phyloP scores from a whole-genome alignment of 2,888 invertebrate species.

The Campaea margaritaria region DNA sequence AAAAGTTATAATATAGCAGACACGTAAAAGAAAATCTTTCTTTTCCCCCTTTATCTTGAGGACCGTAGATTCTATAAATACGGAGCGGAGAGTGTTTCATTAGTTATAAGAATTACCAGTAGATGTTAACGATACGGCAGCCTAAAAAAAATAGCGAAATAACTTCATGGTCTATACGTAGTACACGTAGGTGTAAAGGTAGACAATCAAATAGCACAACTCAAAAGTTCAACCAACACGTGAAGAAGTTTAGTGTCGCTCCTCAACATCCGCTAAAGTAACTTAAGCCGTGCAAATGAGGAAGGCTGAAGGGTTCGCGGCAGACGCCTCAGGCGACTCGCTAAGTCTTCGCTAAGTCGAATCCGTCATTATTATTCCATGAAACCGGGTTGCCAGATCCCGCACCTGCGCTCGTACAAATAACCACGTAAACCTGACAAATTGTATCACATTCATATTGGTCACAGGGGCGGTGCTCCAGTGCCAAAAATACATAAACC shows the following conservation, averaged over 20 bases:
- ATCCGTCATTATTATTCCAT: constrained; percentile 80
- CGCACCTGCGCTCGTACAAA: constrained; percentile 78
- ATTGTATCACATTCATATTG: constrained; percentile 80
- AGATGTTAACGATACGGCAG: too few species aligned
- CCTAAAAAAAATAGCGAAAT: too few species aligned
- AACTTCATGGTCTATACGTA: background rate
- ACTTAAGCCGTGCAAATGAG: constrained; percentile 61
- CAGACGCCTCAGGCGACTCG: constrained; percentile 49
- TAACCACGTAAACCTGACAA: constrained; percentile 81
- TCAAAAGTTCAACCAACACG: constrained; percentile 7
- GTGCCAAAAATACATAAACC: constrained; percentile 61
- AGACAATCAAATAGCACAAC: constrained; percentile 1
- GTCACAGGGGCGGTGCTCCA: constrained; percentile 61
- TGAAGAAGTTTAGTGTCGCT: constrained; percentile 18
- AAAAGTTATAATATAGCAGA: too few species aligned
- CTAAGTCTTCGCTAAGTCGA: constrained; percentile 75
- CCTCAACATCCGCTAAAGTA: constrained; percentile 49
- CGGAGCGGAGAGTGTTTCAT: too few species aligned
- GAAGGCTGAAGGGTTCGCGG: constrained; percentile 44
- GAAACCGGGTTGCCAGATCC: constrained; percentile 58
- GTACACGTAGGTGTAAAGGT: too few species aligned
- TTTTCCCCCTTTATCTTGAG: too few species aligned
- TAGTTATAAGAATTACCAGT: too few species aligned
- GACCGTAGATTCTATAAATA: too few species aligned
- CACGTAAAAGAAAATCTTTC: too few species aligned